Percentiles rank a stretch among this genome's conserved stretches.
Conservation (phyloP, 1,140 invertebrate genomes). For the Calliopsis andreniformis region DNA sequence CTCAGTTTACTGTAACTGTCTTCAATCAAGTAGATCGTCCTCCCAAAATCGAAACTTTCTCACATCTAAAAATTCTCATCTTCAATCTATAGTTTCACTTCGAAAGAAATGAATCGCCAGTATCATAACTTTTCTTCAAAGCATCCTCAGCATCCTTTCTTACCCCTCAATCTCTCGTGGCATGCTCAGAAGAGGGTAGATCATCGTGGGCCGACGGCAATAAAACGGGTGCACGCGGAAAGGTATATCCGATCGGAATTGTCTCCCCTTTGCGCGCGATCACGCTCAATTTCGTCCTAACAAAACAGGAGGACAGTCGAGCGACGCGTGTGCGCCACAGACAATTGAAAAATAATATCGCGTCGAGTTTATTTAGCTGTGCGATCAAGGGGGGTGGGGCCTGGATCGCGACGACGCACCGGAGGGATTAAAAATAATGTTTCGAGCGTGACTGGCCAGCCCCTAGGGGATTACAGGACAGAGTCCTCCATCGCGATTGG, state of each 20-base stretch:
- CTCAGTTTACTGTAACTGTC: no score
- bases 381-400: slow-evolving; percentile 45
- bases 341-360: slow-evolving; percentile 79
- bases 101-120: no score
- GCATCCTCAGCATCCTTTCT: no score
- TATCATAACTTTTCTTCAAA: no score
- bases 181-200: not conserved
- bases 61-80: no score
- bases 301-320: slow-evolving; percentile 62
- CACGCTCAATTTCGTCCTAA: slow-evolving; percentile 70
- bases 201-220: not conserved
- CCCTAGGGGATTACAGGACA: slow-evolving; percentile 54
- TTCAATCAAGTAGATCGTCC: no score
- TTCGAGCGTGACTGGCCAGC: slow-evolving; percentile 74
- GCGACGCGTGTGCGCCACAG: slow-evolving; percentile 37
- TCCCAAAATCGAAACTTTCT: no score
- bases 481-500: slow-evolving; percentile 43
- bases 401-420: slow-evolving; percentile 62
- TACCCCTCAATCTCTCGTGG: no score
- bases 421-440: slow-evolving; percentile 79
- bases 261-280: slow-evolving; percentile 18
- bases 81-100: no score
- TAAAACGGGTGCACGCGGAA: slow-evolving; percentile 12
- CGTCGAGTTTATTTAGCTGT: slow-evolving; percentile 76
- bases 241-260: slow-evolving; percentile 52